Conservation (phyloP, 2,888 invertebrate species). For the Cheilosia grossa region DNA sequence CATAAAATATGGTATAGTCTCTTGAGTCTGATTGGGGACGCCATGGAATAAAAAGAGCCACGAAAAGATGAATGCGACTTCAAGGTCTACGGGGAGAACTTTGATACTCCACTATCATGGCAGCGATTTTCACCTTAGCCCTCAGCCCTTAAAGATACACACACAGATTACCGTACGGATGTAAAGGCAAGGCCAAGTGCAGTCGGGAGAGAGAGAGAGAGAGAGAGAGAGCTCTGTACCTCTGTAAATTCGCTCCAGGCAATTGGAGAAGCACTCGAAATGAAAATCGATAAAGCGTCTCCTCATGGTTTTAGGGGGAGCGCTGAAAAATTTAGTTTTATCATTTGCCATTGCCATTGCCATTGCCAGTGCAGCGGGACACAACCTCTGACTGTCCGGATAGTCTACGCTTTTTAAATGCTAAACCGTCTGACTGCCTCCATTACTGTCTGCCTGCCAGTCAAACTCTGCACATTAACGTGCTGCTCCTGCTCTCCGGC, state of each 20-base stretch:
- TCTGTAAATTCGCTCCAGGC: slow-evolving; percentile 61
- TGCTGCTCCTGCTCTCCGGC: neutral
- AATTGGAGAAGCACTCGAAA: slow-evolving; percentile 70
- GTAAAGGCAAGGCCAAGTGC: slow-evolving; percentile 44
- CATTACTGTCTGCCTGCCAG: slow-evolving; percentile 73
- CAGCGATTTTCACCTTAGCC: slow-evolving; percentile 71
- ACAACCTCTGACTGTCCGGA: slow-evolving; percentile 23
- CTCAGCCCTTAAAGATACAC: slow-evolving; percentile 35
- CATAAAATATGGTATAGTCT: slow-evolving; percentile 57
- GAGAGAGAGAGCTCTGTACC: neutral
- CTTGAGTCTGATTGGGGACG: slow-evolving; percentile 45
- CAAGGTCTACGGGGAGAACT: slow-evolving; percentile 62
- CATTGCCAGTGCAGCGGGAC: slow-evolving; percentile 41
- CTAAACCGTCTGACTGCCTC: slow-evolving; percentile 69
- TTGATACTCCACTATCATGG: slow-evolving; percentile 67
- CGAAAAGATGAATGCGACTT: slow-evolving; percentile 68
- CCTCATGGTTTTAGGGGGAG: slow-evolving; percentile 15
- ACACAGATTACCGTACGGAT: neutral
- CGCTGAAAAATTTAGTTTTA: slow-evolving; percentile 65
- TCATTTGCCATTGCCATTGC: slow-evolving; percentile 58
- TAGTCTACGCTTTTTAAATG: slow-evolving; percentile 67
- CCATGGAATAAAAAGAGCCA: slow-evolving; percentile 43
- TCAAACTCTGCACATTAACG: slow-evolving; percentile 69
- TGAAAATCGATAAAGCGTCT: slow-evolving; percentile 73
- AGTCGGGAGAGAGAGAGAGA: slow-evolving; percentile 23